A percentile compares a stretch with the other conserved stretches of the same genome.
phyloP scores from a whole-genome alignment of 2,888 invertebrate species.

The Pristionchus exspectatus region DNA sequence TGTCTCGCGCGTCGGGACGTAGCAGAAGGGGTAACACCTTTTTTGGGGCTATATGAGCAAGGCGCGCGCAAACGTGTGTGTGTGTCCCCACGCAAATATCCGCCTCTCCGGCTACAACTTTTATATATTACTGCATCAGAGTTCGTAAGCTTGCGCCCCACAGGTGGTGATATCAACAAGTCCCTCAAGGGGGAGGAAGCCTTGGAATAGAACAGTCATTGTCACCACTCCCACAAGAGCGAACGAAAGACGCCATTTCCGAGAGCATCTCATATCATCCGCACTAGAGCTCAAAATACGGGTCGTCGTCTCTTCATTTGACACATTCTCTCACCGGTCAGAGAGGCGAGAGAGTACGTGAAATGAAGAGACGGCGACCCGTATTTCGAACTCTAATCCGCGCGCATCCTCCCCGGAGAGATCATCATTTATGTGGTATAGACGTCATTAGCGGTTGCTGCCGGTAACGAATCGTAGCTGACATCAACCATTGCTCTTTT shows the following conservation, averaged over 20 bases:
- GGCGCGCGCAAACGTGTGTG: not conserved
- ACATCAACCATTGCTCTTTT: not conserved
- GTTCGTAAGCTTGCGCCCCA: too few relatives aligned
- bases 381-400: too few relatives aligned
- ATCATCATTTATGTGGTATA: too few relatives aligned
- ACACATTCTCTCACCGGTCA: too few relatives aligned
- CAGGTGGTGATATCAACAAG: not conserved
- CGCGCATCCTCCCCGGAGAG: not conserved
- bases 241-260: not conserved
- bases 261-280: not conserved
- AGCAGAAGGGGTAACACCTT: not conserved
- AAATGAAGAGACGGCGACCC: too few relatives aligned
- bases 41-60: not conserved
- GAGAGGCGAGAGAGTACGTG: too few relatives aligned
- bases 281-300: too few relatives aligned
- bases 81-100: conserved; percentile 5
- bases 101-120: not conserved
- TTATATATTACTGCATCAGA: too few relatives aligned
- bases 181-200: not conserved
- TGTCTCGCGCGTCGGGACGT: not conserved
- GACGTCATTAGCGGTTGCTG: not conserved
- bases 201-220: too few relatives aligned
- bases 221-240: not conserved
- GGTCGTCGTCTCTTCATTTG: too few relatives aligned
- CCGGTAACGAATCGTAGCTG: not conserved